Conservation (phyloP, 2,113 vertebrate genomes). For the Prunella himalayana region DNA sequence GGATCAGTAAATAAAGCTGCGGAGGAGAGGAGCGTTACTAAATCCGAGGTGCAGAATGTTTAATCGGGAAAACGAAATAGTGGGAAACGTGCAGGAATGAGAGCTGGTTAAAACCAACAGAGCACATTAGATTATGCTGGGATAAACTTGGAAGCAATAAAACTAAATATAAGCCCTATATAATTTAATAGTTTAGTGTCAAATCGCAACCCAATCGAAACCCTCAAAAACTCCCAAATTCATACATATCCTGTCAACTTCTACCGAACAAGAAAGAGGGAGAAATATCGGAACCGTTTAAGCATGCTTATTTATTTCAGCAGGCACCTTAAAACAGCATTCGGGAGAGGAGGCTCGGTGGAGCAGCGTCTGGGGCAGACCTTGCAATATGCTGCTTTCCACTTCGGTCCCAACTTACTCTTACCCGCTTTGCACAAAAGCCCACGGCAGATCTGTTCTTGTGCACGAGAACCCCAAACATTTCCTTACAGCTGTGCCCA, state of each 20-base stretch:
- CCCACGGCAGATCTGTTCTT: neutral
- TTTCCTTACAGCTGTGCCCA: neutral
- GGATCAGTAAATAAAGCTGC: neutral
- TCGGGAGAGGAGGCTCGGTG: neutral
- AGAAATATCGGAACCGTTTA: neutral
- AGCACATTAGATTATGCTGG: conserved; percentile 29
- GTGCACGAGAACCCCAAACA: neutral
- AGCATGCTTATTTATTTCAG: neutral
- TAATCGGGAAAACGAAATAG: conserved; percentile 4
- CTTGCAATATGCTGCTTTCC: neutral
- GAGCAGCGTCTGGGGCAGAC: neutral
- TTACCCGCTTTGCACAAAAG: neutral
- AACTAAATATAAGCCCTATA: conserved; percentile 64
- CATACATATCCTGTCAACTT: neutral
- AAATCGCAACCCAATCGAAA: conserved; percentile 51
- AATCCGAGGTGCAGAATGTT: neutral
- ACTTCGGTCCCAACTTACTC: neutral
- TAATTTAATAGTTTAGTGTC: conserved; percentile 67
- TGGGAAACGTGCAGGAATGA: neutral
- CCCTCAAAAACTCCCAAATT: neutral
- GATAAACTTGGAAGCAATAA: conserved; percentile 65
- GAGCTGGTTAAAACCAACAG: neutral
- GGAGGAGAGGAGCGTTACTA: neutral
- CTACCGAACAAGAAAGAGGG: neutral
- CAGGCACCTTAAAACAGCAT: neutral